A percentile compares a stretch with the other conserved stretches of the same genome.
phyloP scores from a whole-genome alignment of 2,888 invertebrate species.

The Mantis religiosa region DNA sequence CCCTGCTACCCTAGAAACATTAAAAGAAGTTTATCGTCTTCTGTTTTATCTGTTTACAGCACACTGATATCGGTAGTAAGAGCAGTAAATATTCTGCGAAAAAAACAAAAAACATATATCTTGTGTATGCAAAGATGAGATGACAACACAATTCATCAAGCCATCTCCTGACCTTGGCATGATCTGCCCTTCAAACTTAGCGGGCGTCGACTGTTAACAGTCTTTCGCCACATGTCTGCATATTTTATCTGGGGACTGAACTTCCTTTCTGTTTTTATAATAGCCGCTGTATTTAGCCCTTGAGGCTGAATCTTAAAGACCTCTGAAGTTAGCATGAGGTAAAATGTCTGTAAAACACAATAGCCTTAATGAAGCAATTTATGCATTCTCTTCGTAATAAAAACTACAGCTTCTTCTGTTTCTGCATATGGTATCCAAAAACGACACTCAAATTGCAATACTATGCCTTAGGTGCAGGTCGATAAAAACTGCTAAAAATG shows the following conservation, averaged over 20 bases:
- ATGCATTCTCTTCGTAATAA: too few species aligned
- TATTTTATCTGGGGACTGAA: neutral
- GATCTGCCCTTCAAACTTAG: neutral
- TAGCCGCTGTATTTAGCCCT: neutral
- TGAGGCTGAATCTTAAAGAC: neutral
- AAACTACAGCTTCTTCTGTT: too few species aligned
- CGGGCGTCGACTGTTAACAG: neutral
- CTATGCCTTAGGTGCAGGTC: too few species aligned
- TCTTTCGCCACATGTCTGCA: neutral
- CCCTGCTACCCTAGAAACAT: too few species aligned
- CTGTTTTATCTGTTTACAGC: neutral
- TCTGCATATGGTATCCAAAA: too few species aligned
- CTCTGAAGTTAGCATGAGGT: too few species aligned
- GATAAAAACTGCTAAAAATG: too few species aligned
- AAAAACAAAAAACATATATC: neutral
- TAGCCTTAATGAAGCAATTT: too few species aligned
- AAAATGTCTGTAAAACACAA: too few species aligned
- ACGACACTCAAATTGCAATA: too few species aligned
- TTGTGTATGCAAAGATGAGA: neutral
- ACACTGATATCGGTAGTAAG: neutral
- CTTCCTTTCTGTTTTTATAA: neutral
- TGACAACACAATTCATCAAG: neutral
- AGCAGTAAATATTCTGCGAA: neutral
- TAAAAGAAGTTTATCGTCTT: neutral
- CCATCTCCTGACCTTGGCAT: neutral